phyloP scores from a whole-genome alignment of 1,140 invertebrate species.

The Eurytemora carolleeae region DNA sequence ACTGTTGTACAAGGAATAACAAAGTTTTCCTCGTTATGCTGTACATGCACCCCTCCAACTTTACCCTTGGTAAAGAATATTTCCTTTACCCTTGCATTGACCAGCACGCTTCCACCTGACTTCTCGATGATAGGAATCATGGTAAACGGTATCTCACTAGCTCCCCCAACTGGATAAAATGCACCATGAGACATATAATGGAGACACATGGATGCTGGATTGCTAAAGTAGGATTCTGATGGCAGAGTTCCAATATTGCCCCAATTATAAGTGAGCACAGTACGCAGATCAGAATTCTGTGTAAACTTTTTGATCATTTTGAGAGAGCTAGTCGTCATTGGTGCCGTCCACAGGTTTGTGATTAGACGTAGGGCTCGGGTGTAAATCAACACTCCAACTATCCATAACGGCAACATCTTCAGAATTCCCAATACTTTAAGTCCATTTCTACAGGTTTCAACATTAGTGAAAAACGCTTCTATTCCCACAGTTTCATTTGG shows the following conservation, averaged over 20 bases:
- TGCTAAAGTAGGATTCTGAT: constrained; percentile 21
- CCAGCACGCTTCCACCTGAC: constrained; percentile 25
- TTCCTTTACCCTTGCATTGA: constrained; percentile 24
- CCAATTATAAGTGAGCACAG: constrained; percentile 26
- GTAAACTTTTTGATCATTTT: background rate
- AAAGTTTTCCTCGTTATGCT: too few relatives aligned
- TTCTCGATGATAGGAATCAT: constrained; percentile 27
- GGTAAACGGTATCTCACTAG: constrained; percentile 27
- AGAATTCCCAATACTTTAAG: too few relatives aligned
- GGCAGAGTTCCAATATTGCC: constrained; percentile 28
- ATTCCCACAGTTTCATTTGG: constrained; percentile 26
- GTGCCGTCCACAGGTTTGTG: background rate
- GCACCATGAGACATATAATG: constrained; percentile 26
- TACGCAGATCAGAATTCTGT: constrained; percentile 21
- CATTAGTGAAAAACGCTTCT: constrained; percentile 24
- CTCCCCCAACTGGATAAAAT: constrained; percentile 27
- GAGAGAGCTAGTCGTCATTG: background rate
- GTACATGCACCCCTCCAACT: too few relatives aligned
- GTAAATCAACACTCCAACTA: constrained; percentile 20
- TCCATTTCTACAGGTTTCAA: too few relatives aligned
- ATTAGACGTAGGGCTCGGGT: constrained; percentile 15
- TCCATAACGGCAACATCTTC: constrained; percentile 23
- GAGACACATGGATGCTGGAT: constrained; percentile 24
- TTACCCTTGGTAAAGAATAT: constrained; percentile 21
- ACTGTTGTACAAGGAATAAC: too few relatives aligned